Conservation (phyloP, 35 echinoderm and acorn worm genomes). For the Apostichopus japonicus region DNA sequence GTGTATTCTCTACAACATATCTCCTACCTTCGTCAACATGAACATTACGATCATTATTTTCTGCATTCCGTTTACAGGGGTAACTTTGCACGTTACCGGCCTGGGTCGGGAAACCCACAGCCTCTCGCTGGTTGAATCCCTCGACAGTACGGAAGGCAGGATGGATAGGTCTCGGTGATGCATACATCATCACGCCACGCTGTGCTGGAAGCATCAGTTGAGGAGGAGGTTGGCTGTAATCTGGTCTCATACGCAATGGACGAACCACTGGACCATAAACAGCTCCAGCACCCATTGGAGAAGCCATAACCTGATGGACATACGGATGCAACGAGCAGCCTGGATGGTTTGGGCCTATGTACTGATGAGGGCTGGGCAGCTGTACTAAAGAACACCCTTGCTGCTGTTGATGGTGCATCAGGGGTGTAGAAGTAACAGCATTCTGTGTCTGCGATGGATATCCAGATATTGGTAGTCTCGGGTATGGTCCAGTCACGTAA, state of each 20-base stretch:
- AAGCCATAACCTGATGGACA: background rate
- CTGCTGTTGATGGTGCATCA: background rate
- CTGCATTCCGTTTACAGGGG: background rate
- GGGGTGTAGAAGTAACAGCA: background rate
- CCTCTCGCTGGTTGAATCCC: background rate
- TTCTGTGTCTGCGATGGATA: background rate
- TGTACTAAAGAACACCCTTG: background rate
- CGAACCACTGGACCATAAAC: background rate
- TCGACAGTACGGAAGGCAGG: background rate
- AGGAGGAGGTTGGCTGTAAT: constrained; percentile 39
- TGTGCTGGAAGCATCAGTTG: background rate
- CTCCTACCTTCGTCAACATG: background rate
- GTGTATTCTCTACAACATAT: background rate
- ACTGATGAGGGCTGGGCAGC: background rate
- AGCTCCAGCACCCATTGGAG: background rate
- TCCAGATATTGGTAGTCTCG: background rate
- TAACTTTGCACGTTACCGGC: background rate
- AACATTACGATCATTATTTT: background rate
- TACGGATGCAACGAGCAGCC: background rate
- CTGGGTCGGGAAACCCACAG: background rate
- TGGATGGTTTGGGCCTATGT: background rate
- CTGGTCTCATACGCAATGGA: background rate
- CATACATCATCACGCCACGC: background rate
- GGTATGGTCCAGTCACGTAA: background rate
- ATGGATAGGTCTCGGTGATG: background rate